Conservation (phyloP, 1,140 invertebrate genomes). For the Popillia japonica region DNA sequence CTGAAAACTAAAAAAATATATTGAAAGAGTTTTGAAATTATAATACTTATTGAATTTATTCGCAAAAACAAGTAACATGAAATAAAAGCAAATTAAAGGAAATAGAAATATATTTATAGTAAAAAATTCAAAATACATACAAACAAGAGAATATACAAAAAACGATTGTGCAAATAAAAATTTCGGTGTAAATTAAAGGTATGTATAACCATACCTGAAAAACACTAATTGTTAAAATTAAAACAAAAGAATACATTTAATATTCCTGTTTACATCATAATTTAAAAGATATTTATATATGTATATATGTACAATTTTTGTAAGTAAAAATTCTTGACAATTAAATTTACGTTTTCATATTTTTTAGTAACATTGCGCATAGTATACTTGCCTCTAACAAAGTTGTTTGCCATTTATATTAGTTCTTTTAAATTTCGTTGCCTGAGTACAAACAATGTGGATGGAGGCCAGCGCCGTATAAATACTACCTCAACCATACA, state of each 20-base stretch:
- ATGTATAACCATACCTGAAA: slow-evolving; percentile 57
- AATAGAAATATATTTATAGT: slow-evolving; percentile 59
- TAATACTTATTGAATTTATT: slow-evolving; percentile 29
- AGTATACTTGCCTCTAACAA: slow-evolving; percentile 21
- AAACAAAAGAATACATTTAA: slow-evolving; percentile 40
- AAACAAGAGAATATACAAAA: slow-evolving; percentile 52
- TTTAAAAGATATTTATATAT: not conserved
- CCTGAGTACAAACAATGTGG: slow-evolving; percentile 87
- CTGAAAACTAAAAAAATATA: slow-evolving; percentile 2
- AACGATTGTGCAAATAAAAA: slow-evolving; percentile 51
- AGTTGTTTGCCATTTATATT: slow-evolving; percentile 35
- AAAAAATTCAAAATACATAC: slow-evolving; percentile 59
- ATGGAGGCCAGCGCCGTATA: slow-evolving; percentile 75
- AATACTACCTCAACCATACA: slow-evolving; percentile 48
- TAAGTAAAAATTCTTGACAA: not conserved
- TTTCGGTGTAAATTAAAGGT: slow-evolving; percentile 48
- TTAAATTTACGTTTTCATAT: slow-evolving; percentile 28
- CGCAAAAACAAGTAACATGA: slow-evolving; percentile 41
- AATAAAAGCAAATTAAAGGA: slow-evolving; percentile 53
- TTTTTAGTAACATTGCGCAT: slow-evolving; percentile 15
- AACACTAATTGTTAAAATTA: slow-evolving; percentile 44
- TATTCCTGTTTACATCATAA: not conserved
- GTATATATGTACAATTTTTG: slow-evolving; percentile 25
- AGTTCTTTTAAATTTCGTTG: slow-evolving; percentile 44
- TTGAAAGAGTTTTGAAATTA: slow-evolving; percentile 22